Base-by-base conservation (phyloP, 2,888 invertebrate genomes). In the Drosophila monieri region DNA sequence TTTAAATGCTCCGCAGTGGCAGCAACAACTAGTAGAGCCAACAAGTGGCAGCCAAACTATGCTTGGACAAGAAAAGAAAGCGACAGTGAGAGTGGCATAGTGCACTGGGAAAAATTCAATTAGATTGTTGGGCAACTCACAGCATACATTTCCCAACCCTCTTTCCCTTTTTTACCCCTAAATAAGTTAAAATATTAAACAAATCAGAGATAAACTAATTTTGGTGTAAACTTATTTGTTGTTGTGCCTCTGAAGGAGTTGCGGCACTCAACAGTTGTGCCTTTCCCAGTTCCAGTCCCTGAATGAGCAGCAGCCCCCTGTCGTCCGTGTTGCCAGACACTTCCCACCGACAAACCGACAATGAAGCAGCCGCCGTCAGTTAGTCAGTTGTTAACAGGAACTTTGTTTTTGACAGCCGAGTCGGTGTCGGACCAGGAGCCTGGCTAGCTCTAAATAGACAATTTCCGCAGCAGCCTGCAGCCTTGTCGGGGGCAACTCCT, bases 1-100 rank as follows among this genome's bases (percentile, higher is more conserved):
- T 80, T 83, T 80, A 81, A 85, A 85, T 80, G 76, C 77, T 74
- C 69, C 30, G 66, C 39, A 3, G 39, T 41, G 39, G 39, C 14
- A 41, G 39, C 55, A 64, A 47, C 53, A 57, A 47, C 70, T 57
- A 52, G 58, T 41, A 59, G 48, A 73, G 61, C 71, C 88, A 87
- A 89, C 87, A 87, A 89, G 88, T 88, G 89, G 88, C 76, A 84
- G 79, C 68, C 21, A 18, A 78, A 79, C 86, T 85, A 80, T 81
- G 81, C 75, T 66, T 56, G 47, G 53, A 3, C 51, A 37, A 14
- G 6, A 30, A n/a, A 12, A 37, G 10, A 12, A 30, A 51, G 18
- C 10, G 25, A 39, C 1, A 30, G 9, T 41, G 15, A 12, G 12
- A n/a, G 12, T 27, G 12, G 6, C 12, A n/a, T 5, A 43, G 30